phyloP scores from a whole-genome alignment of 2,888 invertebrate genomes.

The Drosophila silvestris region DNA sequence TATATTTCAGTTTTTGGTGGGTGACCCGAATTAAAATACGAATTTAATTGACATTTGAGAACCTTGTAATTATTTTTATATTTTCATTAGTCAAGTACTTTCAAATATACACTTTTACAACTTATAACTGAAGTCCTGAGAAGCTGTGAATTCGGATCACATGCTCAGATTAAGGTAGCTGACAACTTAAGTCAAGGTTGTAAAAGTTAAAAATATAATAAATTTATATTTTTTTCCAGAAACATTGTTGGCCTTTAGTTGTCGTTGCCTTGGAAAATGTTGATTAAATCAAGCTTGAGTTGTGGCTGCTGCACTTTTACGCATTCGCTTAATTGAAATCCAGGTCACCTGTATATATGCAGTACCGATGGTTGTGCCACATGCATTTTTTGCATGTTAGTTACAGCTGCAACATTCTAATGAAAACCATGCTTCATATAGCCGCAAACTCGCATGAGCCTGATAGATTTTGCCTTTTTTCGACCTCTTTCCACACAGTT shows the following conservation, averaged over 20 bases:
- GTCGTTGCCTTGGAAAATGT: conserved; percentile 17
- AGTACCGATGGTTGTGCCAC: conserved; percentile 15
- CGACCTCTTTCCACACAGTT: not conserved
- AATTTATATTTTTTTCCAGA: conserved; percentile 1
- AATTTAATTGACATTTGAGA: not conserved
- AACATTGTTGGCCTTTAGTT: conserved; percentile 34
- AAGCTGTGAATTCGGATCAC: not conserved
- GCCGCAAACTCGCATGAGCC: conserved; percentile 7
- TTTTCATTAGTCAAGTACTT: not conserved
- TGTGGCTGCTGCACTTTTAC: conserved; percentile 37
- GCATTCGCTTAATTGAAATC: conserved; percentile 51
- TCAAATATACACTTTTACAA: not conserved
- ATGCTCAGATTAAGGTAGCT: not conserved
- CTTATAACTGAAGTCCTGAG: not conserved
- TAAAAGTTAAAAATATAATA: not conserved
- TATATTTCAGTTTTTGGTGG: not conserved
- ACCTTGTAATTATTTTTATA: not conserved
- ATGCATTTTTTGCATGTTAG: conserved; percentile 16
- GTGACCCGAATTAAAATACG: no score
- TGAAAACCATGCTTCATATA: conserved; percentile 27
- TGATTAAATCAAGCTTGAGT: conserved; percentile 51
- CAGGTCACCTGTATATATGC: conserved; percentile 16
- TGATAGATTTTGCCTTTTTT: not conserved
- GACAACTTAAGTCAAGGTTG: not conserved
- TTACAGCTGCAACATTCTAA: conserved; percentile 31